Conservation (phyloP, 2,888 invertebrate species). For the Strigamia maritima region DNA sequence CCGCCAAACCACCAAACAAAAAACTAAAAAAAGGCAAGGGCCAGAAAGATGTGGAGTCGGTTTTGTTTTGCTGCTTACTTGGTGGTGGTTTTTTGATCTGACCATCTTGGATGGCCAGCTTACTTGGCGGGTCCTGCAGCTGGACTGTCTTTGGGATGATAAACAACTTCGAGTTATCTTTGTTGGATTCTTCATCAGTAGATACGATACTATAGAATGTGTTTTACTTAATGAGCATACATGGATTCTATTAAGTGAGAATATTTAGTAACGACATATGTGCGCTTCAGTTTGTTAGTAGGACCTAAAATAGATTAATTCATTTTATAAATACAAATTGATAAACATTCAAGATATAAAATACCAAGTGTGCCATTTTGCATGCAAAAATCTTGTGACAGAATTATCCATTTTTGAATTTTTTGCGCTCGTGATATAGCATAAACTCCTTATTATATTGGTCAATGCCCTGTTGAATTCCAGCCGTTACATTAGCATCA, state of each 20-base stretch:
- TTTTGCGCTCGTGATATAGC: conserved; percentile 36
- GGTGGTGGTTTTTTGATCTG: too few relatives aligned
- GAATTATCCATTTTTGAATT: conserved; percentile 34
- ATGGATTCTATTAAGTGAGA: neutral
- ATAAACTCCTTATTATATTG: neutral
- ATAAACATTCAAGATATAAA: neutral
- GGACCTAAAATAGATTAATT: neutral
- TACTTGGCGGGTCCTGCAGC: too few relatives aligned
- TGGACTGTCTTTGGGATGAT: too few relatives aligned
- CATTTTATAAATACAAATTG: neutral
- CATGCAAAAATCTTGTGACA: conserved; percentile 36
- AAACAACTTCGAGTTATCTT: too few relatives aligned
- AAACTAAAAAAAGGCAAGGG: too few relatives aligned
- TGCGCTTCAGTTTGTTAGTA: neutral
- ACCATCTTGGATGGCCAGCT: too few relatives aligned
- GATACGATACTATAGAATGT: too few relatives aligned
- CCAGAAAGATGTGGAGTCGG: too few relatives aligned
- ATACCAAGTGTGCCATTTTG: conserved; percentile 13
- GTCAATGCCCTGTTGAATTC: conserved; percentile 29
- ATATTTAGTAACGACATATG: neutral
- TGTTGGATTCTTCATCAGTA: too few relatives aligned
- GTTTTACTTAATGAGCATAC: neutral
- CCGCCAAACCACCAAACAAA: too few relatives aligned
- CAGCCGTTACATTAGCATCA: conserved; percentile 38
- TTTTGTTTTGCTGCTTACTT: too few relatives aligned